Evolutionary conservation across 2,113 vertebrate species (phyloP), one percentile per base, ranked within the genome.

Genomic region (Hemibagrus wyckioides): DNA sequence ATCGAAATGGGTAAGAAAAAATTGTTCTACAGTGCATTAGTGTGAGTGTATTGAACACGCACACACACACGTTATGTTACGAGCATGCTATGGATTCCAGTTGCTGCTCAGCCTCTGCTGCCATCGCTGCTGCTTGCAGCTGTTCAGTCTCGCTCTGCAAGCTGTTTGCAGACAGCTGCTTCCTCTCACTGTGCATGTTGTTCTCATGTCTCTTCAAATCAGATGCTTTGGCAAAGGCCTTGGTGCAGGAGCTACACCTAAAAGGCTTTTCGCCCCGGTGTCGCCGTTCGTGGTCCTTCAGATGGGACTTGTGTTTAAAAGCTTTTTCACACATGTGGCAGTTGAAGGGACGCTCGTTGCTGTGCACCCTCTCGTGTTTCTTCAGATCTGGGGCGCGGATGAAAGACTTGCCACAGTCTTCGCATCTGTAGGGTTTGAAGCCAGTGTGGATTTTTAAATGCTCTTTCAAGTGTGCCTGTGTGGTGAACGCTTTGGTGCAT

Each of bases 301-400:
- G 97, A 93, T 99, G 98, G 15, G 98, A 99, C 95, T 99, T 99
- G 95, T 99, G 98, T 92, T 99, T 99, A 94, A 99, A 99, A 87
- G 98, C 98, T 92, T 99, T 99, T 92, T 99, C 98, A 36, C 98
- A 99, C 96, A 99, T 96, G 83, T 99, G 98, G 89, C 98, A 99
- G 0, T 96, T 97, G 25, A 99, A 99, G 0, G 98, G 98, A 61
- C 98, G 94, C 93, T 99, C 98, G 36, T 99, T 99, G 93, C 98
- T 99, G 94, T 99, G 98, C 44, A 99, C 98, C 52, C 98, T 86
- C 92, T 99, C 98, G 0, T 99, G 98, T 89, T 99, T 96, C 95
- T 99, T 99, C 13, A 99, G 93, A 93, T 99, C 98, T 0, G 98
- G 98, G 0, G 98, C 98, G 0, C 98, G 94, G 91, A 99, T 99